Percentiles rank a stretch among this genome's conserved stretches.
Evolutionary conservation across 2,797 vertebrate genomes (phyloP).

Genomic region (Scolopax rusticola): DNA sequence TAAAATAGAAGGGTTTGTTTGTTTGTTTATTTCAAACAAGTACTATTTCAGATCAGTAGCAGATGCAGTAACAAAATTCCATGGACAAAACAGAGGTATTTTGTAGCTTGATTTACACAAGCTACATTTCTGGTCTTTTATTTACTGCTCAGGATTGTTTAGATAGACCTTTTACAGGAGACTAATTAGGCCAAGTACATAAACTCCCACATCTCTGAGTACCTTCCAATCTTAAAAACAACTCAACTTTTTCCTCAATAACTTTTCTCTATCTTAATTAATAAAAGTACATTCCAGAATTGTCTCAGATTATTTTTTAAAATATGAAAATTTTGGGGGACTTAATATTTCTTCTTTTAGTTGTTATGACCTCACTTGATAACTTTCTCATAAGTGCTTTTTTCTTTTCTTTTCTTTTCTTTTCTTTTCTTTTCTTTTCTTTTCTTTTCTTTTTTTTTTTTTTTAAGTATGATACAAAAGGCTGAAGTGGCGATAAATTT

Average conservation of each 20-base stretch:
- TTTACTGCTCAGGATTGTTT: neutral
- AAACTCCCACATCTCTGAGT: neutral
- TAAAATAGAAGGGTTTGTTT: neutral
- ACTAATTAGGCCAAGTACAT: neutral
- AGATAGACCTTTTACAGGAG: neutral
- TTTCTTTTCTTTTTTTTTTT: too few species aligned
- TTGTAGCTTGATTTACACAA: neutral
- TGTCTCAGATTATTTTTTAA: neutral
- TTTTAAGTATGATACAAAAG: too few species aligned
- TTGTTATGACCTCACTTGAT: neutral
- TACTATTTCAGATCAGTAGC: neutral
- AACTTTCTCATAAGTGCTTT: neutral
- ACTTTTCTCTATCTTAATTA: neutral
- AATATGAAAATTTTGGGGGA: neutral
- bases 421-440: too few species aligned
- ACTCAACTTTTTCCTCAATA: rapidly evolving
- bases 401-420: too few species aligned
- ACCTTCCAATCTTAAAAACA: neutral
- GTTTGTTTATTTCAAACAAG: neutral
- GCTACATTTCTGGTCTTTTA: neutral
- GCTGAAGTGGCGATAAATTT: too few species aligned
- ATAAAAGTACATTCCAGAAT: neutral
- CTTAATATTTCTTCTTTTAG: neutral
- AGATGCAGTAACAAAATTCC: neutral
- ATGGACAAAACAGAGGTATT: neutral